Evolutionary conservation across 2,797 vertebrate species (phyloP), one percentile per base, ranked within the genome.

Genomic region (Lutjanus argentimaculatus): DNA sequence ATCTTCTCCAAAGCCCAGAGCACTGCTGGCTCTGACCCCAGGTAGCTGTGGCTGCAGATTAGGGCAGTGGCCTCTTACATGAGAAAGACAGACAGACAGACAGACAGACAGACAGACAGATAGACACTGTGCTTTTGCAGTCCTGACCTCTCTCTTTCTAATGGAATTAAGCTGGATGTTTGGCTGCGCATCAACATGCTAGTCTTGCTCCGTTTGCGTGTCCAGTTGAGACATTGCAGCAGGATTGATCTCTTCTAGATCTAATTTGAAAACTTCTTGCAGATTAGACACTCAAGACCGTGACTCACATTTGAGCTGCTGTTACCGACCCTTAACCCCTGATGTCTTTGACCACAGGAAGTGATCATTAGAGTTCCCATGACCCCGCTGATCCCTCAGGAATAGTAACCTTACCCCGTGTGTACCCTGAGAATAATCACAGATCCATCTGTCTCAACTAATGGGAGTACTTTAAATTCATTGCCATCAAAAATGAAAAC

Each of bases 11-110:
- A 87, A 76, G 59, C 65, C 81, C 71, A 56, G 73, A 85, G 86
- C 76, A 49, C 79, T 68, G 83, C 90, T 93, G 91, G 91, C 89
- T 87, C 83, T 7, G 67, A 77, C 78, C 82, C 81, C 85, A 80
- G 86, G 73, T 88, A 77, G 80, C 82, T 59, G 68, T 11, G 43
- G 77, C 81, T 64, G 64, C 77, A 75, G 89, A 93, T 92, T 88
- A 86, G 72, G 82, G 83, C 73, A 22, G 64, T 7, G 57, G 30
- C 43, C 2, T 64, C 75, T 75, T 67, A 59, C 65, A 67, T 19
- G 61, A 77, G 45, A 66, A 72, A 45, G 65, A 65, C 59, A 1
- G 75, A 56, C 53, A 56, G n/a, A 58, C 55, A 25, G 21, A 25
- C 56, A 58, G 55, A 59, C 30, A 14, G 45, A 30, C 12, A 13